Evolutionary conservation across 92 coral and sea anemone genomes (phyloP), one percentile per base, ranked within the genome.

Genomic region (Diadumene lineata): DNA sequence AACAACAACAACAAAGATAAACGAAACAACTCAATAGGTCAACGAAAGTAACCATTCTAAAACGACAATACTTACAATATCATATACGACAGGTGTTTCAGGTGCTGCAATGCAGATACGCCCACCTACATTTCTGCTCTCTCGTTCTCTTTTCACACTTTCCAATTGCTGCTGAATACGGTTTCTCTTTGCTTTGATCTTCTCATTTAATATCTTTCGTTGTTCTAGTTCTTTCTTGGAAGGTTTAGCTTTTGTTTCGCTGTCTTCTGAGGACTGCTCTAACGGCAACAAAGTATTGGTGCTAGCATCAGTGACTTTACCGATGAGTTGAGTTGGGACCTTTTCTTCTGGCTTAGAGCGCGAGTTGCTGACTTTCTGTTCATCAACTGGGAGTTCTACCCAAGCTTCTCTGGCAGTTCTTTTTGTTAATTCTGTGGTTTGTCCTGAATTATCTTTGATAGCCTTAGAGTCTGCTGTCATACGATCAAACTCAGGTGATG

Each of bases 81-180:
- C 97, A 69, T 89, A 96, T 18, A 92, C 77, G 11, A 96, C 80
- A 1, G 97, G 99, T 56, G 99, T 96, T 23, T 56, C 76, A 34
- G 77, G 84, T 21, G 99, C 97, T 11, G 88, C 89, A 44, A 93
- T 78, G 32, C 76, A 80, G 66, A 75, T 77, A 56, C 66, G 89
- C 56, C 90, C 90, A 43, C 86, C 81, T 1, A 92, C 77, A 10
- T 92, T 77, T 34, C 62, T 34, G 11, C 80, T 58, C 17, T 78
- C 82, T 7, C 74, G 77, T 58, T 68, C 88, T 7, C 94, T 94
- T 66, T 89, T 87, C 23, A 96, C 80, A 43, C 94, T 85, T 69
- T 92, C 93, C 43, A 88, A 64, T 79, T 88, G 90, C 60, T 84
- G 88, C 57, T 82, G 91, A 56, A 90, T 75, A 57, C 97, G 78